A percentile compares a stretch with the other conserved stretches of the same genome.
These are phyloP conservation scores for Ophraella communa DNA, from an alignment of 2,888 invertebrate genomes.

Conservation along the genomic window DNA sequence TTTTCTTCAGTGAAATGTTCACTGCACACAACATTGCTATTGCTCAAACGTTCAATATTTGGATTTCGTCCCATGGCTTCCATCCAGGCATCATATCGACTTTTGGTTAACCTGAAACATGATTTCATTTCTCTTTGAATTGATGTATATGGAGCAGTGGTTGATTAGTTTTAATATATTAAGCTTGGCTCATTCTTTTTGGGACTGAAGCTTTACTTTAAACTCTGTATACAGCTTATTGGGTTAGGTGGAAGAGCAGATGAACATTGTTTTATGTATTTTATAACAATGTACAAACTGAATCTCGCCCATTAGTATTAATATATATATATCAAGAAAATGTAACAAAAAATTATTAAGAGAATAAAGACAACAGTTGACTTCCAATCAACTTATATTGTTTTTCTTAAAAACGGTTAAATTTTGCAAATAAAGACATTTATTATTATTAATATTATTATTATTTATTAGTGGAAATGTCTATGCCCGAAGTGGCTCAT, in stretches of 20 bases:
- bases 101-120: constrained; percentile 7
- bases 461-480: neutral
- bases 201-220: neutral
- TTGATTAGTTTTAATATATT: neutral
- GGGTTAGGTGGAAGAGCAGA: no score
- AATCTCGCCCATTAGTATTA: no score
- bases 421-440: no score
- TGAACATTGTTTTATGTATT: no score
- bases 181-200: neutral
- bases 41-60: neutral
- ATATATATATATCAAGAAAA: no score
- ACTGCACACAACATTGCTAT: constrained; percentile 3
- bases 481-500: neutral
- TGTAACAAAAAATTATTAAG: no score
- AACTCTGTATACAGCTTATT: neutral
- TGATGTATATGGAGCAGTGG: neutral
- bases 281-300: no score
- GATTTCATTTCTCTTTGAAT: constrained; percentile 5
- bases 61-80: constrained; percentile 8
- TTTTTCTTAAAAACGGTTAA: no score
- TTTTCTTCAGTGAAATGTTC: constrained; percentile 8
- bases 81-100: constrained; percentile 1
- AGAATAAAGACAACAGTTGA: no score
- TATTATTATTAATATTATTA: no score
- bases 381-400: no score